These are phyloP conservation scores for Ibidorhyncha struthersii DNA, from an alignment of 2,113 vertebrate genomes.

Conservation along the genomic window DNA sequence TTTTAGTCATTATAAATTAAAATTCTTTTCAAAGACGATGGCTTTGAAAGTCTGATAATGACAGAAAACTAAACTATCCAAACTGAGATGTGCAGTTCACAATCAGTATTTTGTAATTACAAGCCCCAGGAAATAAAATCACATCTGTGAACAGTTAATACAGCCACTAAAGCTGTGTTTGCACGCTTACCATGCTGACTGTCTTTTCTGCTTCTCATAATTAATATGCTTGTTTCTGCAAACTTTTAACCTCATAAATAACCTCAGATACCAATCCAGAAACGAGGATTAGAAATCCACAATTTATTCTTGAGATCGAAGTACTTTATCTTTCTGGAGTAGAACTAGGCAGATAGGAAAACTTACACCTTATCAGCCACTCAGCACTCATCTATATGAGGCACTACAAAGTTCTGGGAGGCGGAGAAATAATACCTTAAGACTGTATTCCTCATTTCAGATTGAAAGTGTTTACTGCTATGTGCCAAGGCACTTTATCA, in stretches of 20 bases:
- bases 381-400: not conserved
- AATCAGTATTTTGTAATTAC: not conserved
- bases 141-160: not conserved
- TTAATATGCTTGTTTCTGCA: not conserved
- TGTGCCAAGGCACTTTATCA: not conserved
- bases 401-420: not conserved
- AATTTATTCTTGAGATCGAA: not conserved
- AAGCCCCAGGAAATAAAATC: not conserved
- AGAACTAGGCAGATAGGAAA: not conserved
- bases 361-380: not conserved
- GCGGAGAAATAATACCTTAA: not conserved
- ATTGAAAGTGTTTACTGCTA: not conserved
- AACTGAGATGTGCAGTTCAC: not conserved
- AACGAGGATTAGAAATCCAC: not conserved
- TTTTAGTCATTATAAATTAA: conserved; percentile 41
- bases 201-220: not conserved
- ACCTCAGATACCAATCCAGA: not conserved
- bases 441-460: not conserved
- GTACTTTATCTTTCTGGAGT: not conserved
- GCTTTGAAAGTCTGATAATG: not conserved
- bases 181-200: not conserved
- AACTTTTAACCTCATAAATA: not conserved
- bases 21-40: not conserved
- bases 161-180: not conserved
- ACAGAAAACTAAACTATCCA: not conserved